Percentiles rank a stretch among this genome's conserved stretches.
Evolutionary conservation across 2,113 vertebrate genomes (phyloP).

Genomic region (Paratilapia polleni): DNA sequence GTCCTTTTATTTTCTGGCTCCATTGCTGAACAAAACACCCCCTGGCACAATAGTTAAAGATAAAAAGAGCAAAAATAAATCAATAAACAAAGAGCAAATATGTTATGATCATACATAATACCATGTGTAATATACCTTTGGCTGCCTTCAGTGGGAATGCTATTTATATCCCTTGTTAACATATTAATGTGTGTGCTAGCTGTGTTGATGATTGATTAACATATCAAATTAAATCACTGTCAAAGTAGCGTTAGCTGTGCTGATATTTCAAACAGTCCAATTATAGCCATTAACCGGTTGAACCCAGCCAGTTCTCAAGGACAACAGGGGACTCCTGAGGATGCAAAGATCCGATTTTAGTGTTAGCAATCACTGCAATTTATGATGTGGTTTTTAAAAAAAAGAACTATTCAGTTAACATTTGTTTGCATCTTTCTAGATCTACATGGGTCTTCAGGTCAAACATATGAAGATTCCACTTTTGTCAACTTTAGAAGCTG

Average conservation of each 20-base stretch:
- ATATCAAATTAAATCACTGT: conserved; percentile 74
- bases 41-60: conserved; percentile 6
- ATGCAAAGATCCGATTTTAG: conserved; percentile 23
- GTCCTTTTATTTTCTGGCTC: conserved; percentile 23
- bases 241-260: conserved; percentile 56
- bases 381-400: background rate
- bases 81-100: conserved; percentile 37
- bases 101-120: conserved; percentile 23
- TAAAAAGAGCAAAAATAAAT: conserved; percentile 38
- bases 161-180: conserved; percentile 58
- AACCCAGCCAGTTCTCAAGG: conserved; percentile 66
- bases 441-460: no score
- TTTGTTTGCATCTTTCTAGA: background rate
- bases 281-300: conserved; percentile 66
- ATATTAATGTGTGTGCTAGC: conserved; percentile 38
- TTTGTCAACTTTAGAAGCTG: background rate
- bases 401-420: background rate
- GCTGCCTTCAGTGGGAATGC: conserved; percentile 30
- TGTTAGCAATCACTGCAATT: background rate
- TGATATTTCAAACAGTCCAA: conserved; percentile 69
- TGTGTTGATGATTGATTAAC: conserved; percentile 74
- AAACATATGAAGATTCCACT: background rate
- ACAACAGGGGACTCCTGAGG: conserved; percentile 31
- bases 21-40: background rate
- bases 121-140: conserved; percentile 6